Base-by-base conservation (phyloP, 2,113 vertebrate genomes). In the Eptesicus fuscus region DNA sequence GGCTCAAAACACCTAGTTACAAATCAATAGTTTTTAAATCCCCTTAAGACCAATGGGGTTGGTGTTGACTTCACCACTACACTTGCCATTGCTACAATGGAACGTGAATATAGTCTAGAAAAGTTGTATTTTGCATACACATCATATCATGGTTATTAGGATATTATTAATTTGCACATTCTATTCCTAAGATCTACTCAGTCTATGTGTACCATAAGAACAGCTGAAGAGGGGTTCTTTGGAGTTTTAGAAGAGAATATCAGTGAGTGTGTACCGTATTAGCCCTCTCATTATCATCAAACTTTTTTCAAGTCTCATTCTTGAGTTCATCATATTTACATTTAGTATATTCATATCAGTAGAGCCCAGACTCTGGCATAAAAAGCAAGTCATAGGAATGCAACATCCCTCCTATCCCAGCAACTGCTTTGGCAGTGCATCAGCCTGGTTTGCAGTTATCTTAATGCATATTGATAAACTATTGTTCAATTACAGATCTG, bases 191-290 rank as follows among this genome's bases (percentile, higher is more conserved):
- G 83, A 82, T 67, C 18, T 85, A 49, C 0, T 71, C 30, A n/a
- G 9, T 70, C 8, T 79, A 28, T 42, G 7, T 71, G 12, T 44
- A 28, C 5, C 28, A 53, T 18, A 70, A 74, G 13, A 79, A 44
- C 13, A 77, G 12, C 16, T 22, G 71, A 63, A 83, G 6, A 78
- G 9, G 4, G 0, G 78, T 83, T 89, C 9, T 86, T 87, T 74
- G 30, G 42, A 32, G 3, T 0, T 80, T 12, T 85, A 44, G 2
- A 79, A 69, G 7, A 92, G 2, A 35, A 37, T 11, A 61, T n/a
- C 2, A n/a, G 1, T 65, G 8, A 51, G 1, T 40, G 6, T 37
- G 23, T 16, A 65, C 14, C 0, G 0, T 32, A 16, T 56, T 70
- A 90, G 1, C 2, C 4, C 0, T 2, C 28, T 88, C 11, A 49